phyloP scores from a whole-genome alignment of 2,888 invertebrate species.

The Drosophila stalkeri region DNA sequence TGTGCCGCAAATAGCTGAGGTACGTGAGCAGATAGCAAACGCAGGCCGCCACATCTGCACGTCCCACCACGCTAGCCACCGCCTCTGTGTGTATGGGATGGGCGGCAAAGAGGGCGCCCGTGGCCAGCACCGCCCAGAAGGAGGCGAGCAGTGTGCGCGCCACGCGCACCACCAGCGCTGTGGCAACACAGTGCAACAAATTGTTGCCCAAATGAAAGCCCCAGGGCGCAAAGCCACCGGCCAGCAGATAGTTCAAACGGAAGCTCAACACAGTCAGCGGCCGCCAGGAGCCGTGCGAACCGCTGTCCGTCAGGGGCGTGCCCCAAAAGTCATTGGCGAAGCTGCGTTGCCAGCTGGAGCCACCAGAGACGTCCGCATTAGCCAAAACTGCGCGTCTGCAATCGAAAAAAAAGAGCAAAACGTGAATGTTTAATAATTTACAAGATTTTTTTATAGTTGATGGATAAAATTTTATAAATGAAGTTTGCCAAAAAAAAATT shows the following conservation, averaged over 20 bases:
- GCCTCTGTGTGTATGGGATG: constrained; percentile 99
- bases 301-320: constrained; percentile 95
- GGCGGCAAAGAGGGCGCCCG: constrained; percentile 95
- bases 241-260: constrained; percentile 92
- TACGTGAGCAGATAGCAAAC: constrained; percentile 95
- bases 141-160: constrained; percentile 90
- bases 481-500: too few relatives aligned
- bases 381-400: constrained; percentile 96
- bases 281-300: constrained; percentile 98
- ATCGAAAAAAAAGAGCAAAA: constrained; percentile 77
- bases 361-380: constrained; percentile 96
- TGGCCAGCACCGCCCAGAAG: constrained; percentile 89
- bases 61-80: constrained; percentile 97
- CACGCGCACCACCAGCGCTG: constrained; percentile 92
- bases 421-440: constrained; percentile 7
- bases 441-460: not conserved
- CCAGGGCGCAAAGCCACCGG: constrained; percentile 91
- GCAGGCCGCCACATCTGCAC: constrained; percentile 97
- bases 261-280: constrained; percentile 96
- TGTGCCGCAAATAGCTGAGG: constrained; percentile 93
- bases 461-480: not conserved
- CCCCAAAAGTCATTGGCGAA: constrained; percentile 99
- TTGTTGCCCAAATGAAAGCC: constrained; percentile 95
- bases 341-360: constrained; percentile 92
- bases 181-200: constrained; percentile 93